Base-by-base conservation (phyloP, 2,113 vertebrate species). In the Gymnarchus niloticus region DNA sequence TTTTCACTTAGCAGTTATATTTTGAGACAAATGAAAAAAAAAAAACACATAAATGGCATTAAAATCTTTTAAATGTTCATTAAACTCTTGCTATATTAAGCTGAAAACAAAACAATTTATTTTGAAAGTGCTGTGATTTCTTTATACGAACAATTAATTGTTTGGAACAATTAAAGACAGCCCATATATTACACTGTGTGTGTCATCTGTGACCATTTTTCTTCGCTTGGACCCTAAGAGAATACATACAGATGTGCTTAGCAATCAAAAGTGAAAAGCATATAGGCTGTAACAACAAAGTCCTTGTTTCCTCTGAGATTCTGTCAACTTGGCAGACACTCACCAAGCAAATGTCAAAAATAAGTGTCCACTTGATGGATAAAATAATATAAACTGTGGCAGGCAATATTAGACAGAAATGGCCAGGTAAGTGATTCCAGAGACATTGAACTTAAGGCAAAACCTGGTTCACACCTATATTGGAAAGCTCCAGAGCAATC, bases 341-440 rank as follows among this genome's bases (percentile, higher is more conserved):
- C 93, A 92, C 88, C 82, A 90, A 92, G 83, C 85, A 93, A 94
- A 92, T 93, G 92, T 91, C 87, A 94, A 91, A 84, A 92, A 90
- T 89, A 86, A 84, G 89, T 94, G 90, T 90, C 90, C 92, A 88
- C 90, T 89, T 90, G 91, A 92, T 90, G 89, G 77, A 88, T 88
- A 92, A 94, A 95, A 93, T 94, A 91, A 94, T 93, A 89, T 87
- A 82, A 89, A 91, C 91, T 89, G 89, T 78, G 90, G 91, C 91
- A 48, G 86, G 90, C 90, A 91, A 93, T 94, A 93, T 94, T 54
- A 56, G 7, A 51, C 25, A 28, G 23, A 82, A 52, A 56, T 12
- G 28, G 9, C 46, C 80, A 41, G 48, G 80, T 37, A 56, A 48
- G 80, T 56, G 48, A 56, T 82, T 82, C 51, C 51, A 82, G 23